Evolutionary conservation across 1,140 invertebrate genomes (phyloP).

Genomic region (Calycopis cecrops): DNA sequence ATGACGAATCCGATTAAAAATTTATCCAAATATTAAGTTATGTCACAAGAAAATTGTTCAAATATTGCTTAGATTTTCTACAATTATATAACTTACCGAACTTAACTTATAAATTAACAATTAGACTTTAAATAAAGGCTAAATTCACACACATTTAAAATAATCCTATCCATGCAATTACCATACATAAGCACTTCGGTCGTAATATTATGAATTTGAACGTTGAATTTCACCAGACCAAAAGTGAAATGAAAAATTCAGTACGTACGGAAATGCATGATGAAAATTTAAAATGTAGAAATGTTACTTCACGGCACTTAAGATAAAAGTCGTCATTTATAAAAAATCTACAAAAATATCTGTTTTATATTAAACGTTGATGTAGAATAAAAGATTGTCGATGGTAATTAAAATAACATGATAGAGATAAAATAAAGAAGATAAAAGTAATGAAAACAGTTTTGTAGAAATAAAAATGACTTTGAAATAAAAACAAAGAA

Average conservation of each 20-base stretch:
- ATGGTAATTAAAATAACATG: no score
- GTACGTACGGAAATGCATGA: no score
- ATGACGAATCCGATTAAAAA: slow-evolving; percentile 22
- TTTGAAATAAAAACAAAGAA: not conserved
- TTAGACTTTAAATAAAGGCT: slow-evolving; percentile 14
- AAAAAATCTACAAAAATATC: slow-evolving; percentile 6
- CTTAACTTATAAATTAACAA: slow-evolving; percentile 15
- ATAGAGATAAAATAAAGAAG: no score
- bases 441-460: not conserved
- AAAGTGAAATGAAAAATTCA: no score
- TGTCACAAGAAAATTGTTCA: slow-evolving; percentile 29
- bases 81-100: slow-evolving; percentile 33
- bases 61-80: slow-evolving; percentile 56
- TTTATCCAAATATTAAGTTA: slow-evolving; percentile 11
- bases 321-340: not conserved
- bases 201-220: slow-evolving; percentile 10
- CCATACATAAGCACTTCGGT: slow-evolving; percentile 17
- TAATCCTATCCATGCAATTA: not conserved
- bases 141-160: not conserved
- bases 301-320: not conserved
- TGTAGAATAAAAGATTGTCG: no score
- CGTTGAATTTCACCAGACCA: not conserved
- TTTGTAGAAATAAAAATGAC: not conserved
- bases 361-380: not conserved
- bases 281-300: no score